A percentile compares a stretch with the other conserved stretches of the same genome.
phyloP scores from a whole-genome alignment of 2,888 invertebrate genomes.

The Clunio marinus region DNA sequence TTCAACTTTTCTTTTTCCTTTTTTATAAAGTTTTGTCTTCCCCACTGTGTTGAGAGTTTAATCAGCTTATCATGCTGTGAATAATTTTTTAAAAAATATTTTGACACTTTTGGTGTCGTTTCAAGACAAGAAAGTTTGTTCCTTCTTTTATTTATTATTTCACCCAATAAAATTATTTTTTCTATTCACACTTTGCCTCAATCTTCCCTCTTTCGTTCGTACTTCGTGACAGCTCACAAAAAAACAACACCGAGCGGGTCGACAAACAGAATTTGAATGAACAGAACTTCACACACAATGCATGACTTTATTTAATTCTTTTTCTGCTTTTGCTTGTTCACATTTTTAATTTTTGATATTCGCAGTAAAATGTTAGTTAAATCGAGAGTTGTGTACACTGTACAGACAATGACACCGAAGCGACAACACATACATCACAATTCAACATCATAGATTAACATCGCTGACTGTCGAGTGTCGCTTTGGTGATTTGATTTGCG shows the following conservation, averaged over 20 bases:
- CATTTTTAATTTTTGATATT: no score
- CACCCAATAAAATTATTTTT: not conserved
- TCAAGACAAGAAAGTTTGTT: not conserved
- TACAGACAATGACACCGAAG: not conserved
- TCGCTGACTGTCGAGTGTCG: conserved; percentile 30
- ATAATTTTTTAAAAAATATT: conserved; percentile 25
- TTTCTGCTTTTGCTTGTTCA: not conserved
- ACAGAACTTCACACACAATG: conserved; percentile 32
- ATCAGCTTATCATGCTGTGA: conserved; percentile 36
- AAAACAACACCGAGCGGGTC: conserved; percentile 20
- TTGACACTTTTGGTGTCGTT: conserved; percentile 25
- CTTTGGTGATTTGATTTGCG: conserved; percentile 38
- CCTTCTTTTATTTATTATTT: not conserved
- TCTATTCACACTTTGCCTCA: not conserved
- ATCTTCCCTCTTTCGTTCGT: not conserved
- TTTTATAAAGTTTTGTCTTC: not conserved
- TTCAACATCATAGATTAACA: conserved; percentile 17
- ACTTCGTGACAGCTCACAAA: not conserved
- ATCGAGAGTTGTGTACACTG: not conserved
- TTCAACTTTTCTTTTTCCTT: not conserved
- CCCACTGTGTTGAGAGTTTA: not conserved
- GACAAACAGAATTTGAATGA: conserved; percentile 31
- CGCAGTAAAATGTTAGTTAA: conserved; percentile 2
- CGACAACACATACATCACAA: not conserved
- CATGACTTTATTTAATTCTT: conserved; percentile 39